Base-by-base conservation (phyloP, 2,797 vertebrate species). In the Pelobates cultripes region DNA sequence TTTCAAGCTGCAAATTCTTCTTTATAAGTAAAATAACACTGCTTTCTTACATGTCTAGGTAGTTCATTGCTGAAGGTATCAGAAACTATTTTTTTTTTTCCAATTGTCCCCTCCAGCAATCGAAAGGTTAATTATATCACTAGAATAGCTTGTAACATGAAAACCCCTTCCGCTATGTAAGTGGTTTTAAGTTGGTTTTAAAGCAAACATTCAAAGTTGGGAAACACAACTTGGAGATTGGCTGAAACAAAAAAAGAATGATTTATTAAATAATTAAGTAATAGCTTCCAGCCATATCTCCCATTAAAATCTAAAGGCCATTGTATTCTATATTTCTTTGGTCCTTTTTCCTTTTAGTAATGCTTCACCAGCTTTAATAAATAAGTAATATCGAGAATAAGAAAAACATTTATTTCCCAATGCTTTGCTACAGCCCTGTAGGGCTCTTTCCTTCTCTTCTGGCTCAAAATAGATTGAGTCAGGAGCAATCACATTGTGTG, bases 181-280 rank as follows among this genome's bases (percentile, higher is more conserved):
- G 87, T 89, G 87, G 87, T 86, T 90, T 87, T 88, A 87, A 88
- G 87, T 85, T 86, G 85, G 86, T 83, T 84, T 88, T 79, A 90
- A 88, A 86, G 88, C 85, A 87, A 88, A 86, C 88, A 88, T 91
- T 91, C 91, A 87, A 90, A 89, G 87, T 90, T 91, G 88, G 91
- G 86, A 93, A 93, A 92, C 85, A 90, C 85, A 92, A 90, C 93
- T 92, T 85, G 76, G 91, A 93, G 91, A 88, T 87, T 75, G 53
- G 84, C 89, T 89, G 86, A 69, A 85, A 90, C 82, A 80, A 84
- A 84, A 90, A 85, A 88, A 89, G 90, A 63, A 10, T 51, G 81
- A 94, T 94, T 93, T 90, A 92, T 91, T 94, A 91, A 94, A 94
- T 94, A 94, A 94, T 94, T 94, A 92, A 94, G 88, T 89, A 92